Base-by-base conservation (phyloP, 2,113 vertebrate species). In the Bufo gargarizans region DNA sequence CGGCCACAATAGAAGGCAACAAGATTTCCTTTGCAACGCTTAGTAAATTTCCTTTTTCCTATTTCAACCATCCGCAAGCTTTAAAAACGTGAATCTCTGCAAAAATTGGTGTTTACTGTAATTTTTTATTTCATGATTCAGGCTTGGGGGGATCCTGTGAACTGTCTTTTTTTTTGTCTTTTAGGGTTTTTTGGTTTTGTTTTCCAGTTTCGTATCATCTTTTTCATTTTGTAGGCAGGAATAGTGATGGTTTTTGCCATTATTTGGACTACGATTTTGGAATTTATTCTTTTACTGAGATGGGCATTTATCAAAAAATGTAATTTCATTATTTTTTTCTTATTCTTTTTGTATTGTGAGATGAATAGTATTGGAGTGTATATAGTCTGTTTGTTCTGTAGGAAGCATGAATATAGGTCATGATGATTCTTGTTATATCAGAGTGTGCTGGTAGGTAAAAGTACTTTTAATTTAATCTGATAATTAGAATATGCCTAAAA, bases 41-140 rank as follows among this genome's bases (percentile, higher is more conserved):
- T 96, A 95, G 95, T 96, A 97, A 96, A 97, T 97, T 96, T 97
- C 96, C 96, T 96, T 97, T 97, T 97, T 96, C 96, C 96, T 96
- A 96, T 95, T 95, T 94, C 92, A 92, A 95, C 95, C 94, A 95
- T 96, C 95, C 93, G 94, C 94, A 95, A 93, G 93, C 95, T 94
- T 96, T 96, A 94, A 95, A 95, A 95, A 95, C 95, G 93, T 95
- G 93, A 95, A 96, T 96, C 94, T 95, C 94, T 91, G 94, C 81
- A 89, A 84, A 88, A 95, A 94, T 91, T 92, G 93, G 91, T 89
- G 93, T 92, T 91, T 94, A 94, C 49, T 84, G 82, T 63, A 7
- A 55, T 93, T 95, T 93, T 93, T 93, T 96, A 95, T 95, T 95
- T 94, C 91, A 90, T 17, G 89, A 93, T 93, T 91, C 90, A 91